Base-by-base conservation (phyloP, 2,888 invertebrate genomes). In the Caenorhabditis macrosperma region DNA sequence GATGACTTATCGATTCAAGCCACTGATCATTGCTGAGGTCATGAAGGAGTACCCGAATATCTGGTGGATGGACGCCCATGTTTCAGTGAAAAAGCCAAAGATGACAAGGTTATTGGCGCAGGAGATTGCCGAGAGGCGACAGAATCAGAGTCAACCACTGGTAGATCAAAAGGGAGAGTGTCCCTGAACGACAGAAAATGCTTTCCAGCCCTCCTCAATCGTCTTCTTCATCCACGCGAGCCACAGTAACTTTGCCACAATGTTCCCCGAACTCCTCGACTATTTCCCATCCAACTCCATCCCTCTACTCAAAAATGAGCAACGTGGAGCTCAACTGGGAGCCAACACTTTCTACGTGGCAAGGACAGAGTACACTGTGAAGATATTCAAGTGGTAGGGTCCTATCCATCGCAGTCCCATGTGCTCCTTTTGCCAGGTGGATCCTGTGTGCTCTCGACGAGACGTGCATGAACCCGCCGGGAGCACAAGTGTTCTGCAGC, bases 11-110 rank as follows among this genome's bases (percentile, higher is more conserved):
- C 54, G 78, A 26, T 78, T 72, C 33, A 78, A 78, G 17, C 78
- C 78, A 17, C n/a, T 78, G 17, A 78, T 78, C 28, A 30, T 78
- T 15, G 72, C 78, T 10, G 78, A 78, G 41, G 67, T 78, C 7
- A 66, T 78, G 61, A 60, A 61, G 28, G 78, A 78, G 17, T 66
- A 54, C 28, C 9, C 26, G 24, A 78, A 67, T 60, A 72, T 78
- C 48, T 72, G 72, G 72, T 78, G 78, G 78, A 72, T 78, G 54
- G 78, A 78, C 50, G 78, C 78, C 10, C 78, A 78, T 61, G 63
- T 78, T 41, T 26, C 24, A 1, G 33, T 61, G 15, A 63, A 69
- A n/a, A 77, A 69, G 22, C 63, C 69, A 1, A 64, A 46, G 17
- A 61, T 76, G 61, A 55, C 61, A 10, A 30, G 61, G 0, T 24